Evolutionary conservation across 2,888 invertebrate genomes (phyloP), one percentile per base, ranked within the genome.

Genomic region (Hirtodrosophila histrioides): DNA sequence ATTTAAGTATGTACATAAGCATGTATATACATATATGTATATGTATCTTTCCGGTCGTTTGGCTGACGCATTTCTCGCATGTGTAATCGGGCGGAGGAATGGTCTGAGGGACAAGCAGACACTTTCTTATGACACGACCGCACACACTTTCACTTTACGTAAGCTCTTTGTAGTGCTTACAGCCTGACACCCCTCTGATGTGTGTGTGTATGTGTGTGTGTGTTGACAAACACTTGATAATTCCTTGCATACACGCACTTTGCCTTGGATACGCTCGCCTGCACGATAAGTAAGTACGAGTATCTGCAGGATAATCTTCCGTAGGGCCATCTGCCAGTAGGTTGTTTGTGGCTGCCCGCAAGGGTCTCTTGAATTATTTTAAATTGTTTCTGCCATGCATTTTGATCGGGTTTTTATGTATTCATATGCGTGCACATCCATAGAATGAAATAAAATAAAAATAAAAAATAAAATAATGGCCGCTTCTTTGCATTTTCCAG

Each of bases 191-290:
- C 54, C 55, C 46, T 54, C 45, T 48, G 46, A 58, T 36, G 56
- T 37, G 60, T 39, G 49, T 48, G 44, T 29, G 44, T 35, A 37
- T 40, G 41, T 17, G 41, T 60, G 56, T 46, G 58, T 82, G 68
- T 84, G 81, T 84, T 75, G 72, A 79, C 77, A 84, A 73, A 84
- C 83, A 84, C 83, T 86, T 84, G 86, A 84, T 86, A 84, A 86
- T 84, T 84, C 81, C 79, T 64, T 78, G 69, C 86, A 78, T 77
- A 83, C 84, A 84, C 84, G 83, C 85, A 86, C 79, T 79, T 76
- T 54, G 76, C 45, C 56, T 60, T 41, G 69, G 31, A 65, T 69
- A 55, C 44, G 60, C 31, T 57, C 40, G 40, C 33, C n/a, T 53
- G 45, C 58, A 43, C 58, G 58, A 63, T 70, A 75, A 70, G 69